These are phyloP conservation scores for Pseudorasbora parva DNA, from an alignment of 2,113 vertebrate genomes.

Conservation along the genomic window DNA sequence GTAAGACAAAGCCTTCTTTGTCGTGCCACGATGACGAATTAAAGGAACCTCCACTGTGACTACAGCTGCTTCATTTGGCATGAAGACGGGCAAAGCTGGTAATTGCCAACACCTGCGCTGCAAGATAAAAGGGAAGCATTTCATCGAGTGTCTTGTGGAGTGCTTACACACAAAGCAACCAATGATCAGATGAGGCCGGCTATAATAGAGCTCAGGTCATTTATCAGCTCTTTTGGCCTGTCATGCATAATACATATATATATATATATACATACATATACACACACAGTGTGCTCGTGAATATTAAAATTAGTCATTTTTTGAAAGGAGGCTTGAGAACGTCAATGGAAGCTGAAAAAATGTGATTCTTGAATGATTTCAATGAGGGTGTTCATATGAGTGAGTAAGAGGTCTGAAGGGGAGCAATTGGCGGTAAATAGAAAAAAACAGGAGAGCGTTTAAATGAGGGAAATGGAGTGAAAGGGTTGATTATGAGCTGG, in stretches of 20 bases:
- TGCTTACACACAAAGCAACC: conserved; percentile 28
- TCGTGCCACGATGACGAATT: conserved; percentile 26
- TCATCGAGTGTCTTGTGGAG: neutral
- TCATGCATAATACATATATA: conserved; percentile 35
- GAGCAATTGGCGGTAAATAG: neutral
- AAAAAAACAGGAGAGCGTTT: neutral
- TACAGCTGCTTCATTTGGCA: conserved; percentile 32
- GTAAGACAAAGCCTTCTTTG: conserved; percentile 35
- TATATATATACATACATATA: too few relatives aligned
- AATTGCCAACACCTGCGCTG: conserved; percentile 63
- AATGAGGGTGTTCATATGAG: conserved; percentile 30
- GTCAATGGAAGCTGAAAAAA: neutral
- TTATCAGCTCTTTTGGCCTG: conserved; percentile 29
- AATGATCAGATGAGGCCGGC: conserved; percentile 43
- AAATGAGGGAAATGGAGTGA: conserved; percentile 21
- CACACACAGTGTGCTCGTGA: conserved; percentile 21
- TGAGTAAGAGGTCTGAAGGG: conserved; percentile 16
- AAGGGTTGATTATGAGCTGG: neutral
- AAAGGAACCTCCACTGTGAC: conserved; percentile 18
- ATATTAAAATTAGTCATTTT: conserved; percentile 43
- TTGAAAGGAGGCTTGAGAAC: neutral
- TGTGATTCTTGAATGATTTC: conserved; percentile 14
- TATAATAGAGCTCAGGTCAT: neutral
- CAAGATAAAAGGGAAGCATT: conserved; percentile 57
- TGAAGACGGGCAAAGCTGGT: conserved; percentile 33